A percentile compares a stretch with the other conserved stretches of the same genome.
These are phyloP conservation scores for Pachycephus smyrnensis DNA, from an alignment of 2,888 invertebrate genomes.

Conservation along the genomic window DNA sequence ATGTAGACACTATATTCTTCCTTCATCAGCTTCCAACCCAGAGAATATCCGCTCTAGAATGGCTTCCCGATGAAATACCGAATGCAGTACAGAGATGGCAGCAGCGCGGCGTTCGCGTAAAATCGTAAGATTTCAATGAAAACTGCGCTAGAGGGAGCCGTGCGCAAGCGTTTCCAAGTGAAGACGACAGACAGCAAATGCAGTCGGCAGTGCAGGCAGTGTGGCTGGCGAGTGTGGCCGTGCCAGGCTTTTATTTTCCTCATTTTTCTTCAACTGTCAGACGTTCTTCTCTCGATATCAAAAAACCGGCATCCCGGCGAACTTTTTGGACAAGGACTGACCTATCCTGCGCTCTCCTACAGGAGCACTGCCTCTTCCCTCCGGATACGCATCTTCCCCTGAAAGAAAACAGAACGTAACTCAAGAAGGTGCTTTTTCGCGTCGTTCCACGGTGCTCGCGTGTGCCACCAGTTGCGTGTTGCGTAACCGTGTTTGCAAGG, in stretches of 20 bases:
- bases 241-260: constrained; percentile 37
- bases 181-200: constrained; percentile 31
- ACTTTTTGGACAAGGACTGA: not conserved
- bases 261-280: constrained; percentile 42
- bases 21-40: not conserved
- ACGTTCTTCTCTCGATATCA: constrained; percentile 4
- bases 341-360: not conserved
- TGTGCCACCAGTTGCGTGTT: constrained; percentile 63
- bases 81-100: not conserved
- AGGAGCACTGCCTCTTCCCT: not conserved
- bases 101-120: not conserved
- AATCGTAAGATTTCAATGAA: not conserved
- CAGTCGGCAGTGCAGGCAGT: constrained; percentile 48
- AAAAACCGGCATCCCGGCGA: not conserved
- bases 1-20: not conserved
- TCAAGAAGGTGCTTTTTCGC: constrained; percentile 16
- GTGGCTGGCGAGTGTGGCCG: constrained; percentile 49
- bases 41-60: not conserved
- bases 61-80: not conserved
- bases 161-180: not conserved
- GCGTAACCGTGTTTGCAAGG: constrained; percentile 49
- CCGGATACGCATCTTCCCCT: not conserved
- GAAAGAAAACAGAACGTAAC: constrained; percentile 23
- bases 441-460: constrained; percentile 31
- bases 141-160: not conserved